Conservation (phyloP, 2,888 invertebrate genomes). For the Yponomeuta sedellus region DNA sequence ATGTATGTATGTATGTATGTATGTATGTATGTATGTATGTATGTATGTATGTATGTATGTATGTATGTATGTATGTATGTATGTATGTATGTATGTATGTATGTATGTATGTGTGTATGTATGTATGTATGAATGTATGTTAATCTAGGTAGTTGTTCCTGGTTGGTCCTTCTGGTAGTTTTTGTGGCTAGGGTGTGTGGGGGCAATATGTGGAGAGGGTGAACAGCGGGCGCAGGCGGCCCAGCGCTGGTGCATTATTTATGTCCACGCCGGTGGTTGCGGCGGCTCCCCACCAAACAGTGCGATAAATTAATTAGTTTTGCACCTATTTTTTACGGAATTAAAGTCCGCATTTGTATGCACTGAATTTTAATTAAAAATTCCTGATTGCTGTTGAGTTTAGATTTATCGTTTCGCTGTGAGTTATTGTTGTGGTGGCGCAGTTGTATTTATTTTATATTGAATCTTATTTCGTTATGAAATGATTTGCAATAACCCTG, state of each 20-base stretch:
- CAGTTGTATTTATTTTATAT: not conserved
- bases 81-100: too few relatives aligned
- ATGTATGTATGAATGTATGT: too few relatives aligned
- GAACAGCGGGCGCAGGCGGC: not conserved
- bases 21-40: too few relatives aligned
- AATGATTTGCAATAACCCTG: too few relatives aligned
- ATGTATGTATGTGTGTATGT: too few relatives aligned
- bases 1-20: too few relatives aligned
- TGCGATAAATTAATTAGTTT: slow-evolving; percentile 27
- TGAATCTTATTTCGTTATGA: not conserved
- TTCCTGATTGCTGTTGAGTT: slow-evolving; percentile 2
- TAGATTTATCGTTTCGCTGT: not conserved
- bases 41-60: too few relatives aligned
- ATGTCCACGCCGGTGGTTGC: slow-evolving; percentile 17
- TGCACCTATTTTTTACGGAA: slow-evolving; percentile 25
- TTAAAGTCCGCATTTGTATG: slow-evolving; percentile 6
- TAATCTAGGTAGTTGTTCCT: too few relatives aligned
- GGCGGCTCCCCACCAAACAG: slow-evolving; percentile 9
- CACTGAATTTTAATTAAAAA: not conserved
- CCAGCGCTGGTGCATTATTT: slow-evolving; percentile 19
- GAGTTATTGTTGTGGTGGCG: not conserved
- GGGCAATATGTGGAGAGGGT: too few relatives aligned
- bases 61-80: too few relatives aligned
- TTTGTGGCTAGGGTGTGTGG: too few relatives aligned
- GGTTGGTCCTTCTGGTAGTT: too few relatives aligned